Evolutionary conservation across 2,888 invertebrate species (phyloP).

Genomic region (Eupithecia dodoneata): DNA sequence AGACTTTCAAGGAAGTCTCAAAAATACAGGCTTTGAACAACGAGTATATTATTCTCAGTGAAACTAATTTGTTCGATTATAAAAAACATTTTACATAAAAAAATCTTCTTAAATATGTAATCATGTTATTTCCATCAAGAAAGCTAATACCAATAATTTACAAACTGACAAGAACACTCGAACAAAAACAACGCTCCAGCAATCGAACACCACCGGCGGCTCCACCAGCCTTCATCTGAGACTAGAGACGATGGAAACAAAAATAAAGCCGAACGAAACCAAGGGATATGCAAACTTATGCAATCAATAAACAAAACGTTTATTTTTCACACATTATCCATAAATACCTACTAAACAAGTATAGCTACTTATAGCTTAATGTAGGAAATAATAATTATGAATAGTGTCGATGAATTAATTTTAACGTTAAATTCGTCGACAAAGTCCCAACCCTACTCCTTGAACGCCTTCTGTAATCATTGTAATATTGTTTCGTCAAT

Average conservation of each 20-base stretch:
- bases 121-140: conserved; percentile 8
- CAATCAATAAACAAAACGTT: too few species aligned
- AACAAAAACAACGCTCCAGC: conserved; percentile 55
- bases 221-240: conserved; percentile 2
- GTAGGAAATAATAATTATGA: too few species aligned
- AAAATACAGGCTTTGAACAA: background rate
- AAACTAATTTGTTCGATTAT: background rate
- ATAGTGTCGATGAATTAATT: background rate
- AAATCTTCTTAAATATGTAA: background rate
- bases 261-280: background rate
- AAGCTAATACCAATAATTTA: conserved; percentile 42
- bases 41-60: background rate
- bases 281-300: background rate
- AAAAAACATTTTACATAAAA: background rate
- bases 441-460: background rate
- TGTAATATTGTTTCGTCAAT: too few species aligned
- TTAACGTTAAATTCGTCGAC: background rate
- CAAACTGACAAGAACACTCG: conserved; percentile 34
- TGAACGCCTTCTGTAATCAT: background rate
- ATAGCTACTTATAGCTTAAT: too few species aligned
- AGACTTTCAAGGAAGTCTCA: background rate
- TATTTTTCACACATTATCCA: too few species aligned
- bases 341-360: too few species aligned
- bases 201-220: conserved; percentile 44
- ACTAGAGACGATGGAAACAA: background rate